Base-by-base conservation (phyloP, 2,888 invertebrate genomes). In the Drosophila subsilvestris region DNA sequence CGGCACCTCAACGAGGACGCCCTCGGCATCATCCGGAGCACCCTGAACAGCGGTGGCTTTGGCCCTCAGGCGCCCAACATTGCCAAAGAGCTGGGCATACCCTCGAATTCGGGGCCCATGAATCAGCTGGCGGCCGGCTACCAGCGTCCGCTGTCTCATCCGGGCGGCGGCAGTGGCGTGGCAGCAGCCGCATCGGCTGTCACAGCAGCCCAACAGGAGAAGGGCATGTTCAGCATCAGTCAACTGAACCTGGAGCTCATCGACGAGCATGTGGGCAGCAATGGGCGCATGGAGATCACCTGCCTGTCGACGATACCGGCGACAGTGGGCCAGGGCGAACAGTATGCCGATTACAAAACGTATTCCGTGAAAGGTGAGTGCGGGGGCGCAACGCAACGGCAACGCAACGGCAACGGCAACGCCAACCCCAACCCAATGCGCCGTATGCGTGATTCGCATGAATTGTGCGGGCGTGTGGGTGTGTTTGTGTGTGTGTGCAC, bases 301-400 rank as follows among this genome's bases (percentile, higher is more conserved):
- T 96, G 96, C 89, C 94, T 95, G 71, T 94, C 96, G 44, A 96
- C 96, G 55, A 96, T 96, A 79, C 96, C 96, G 0, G 95, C 95
- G 65, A 95, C 95, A 78, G 94, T 96, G 20, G 95, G 94, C 17
- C 94, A 94, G 43, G 94, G 95, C 60, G 95, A 95, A 81, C 93
- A 94, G 78, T 96, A 94, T 88, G 96, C 96, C 56, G 96, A 96
- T 90, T 93, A 95, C 76, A 95, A 95, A 90, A 95, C 94, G 76
- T 95, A 94, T 86, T 95, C 95, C 44, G 95, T 95, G 59, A 94
- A 94, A 90, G 96, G 96, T 96, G 92, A 94, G 94, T 89, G 25
- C n/a, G 48, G 43, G 5, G 50, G 50, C n/a, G 17, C n/a, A 22
- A 14, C 18, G 44, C 45, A 12, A 12, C 29, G 20, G 17, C 61